Conservation (phyloP, 2,888 invertebrate genomes). For the Timema cristinae region DNA sequence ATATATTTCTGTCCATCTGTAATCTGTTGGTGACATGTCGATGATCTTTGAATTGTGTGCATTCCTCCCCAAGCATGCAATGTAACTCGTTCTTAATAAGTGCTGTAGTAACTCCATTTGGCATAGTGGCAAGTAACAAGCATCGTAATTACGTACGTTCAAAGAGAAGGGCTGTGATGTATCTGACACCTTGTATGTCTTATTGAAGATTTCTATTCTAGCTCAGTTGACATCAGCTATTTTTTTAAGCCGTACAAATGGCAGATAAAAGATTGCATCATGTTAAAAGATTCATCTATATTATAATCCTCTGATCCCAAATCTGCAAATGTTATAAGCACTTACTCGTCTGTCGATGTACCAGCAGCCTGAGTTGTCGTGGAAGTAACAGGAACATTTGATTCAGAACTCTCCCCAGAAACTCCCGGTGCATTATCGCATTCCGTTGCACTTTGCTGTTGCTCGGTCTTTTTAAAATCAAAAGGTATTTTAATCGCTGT, state of each 20-base stretch:
- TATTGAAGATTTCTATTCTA: constrained; percentile 32
- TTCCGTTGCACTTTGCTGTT: too few relatives aligned
- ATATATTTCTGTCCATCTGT: constrained; percentile 31
- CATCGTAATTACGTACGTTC: constrained; percentile 37
- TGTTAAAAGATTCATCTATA: constrained; percentile 28
- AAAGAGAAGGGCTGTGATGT: constrained; percentile 34
- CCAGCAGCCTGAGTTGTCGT: too few relatives aligned
- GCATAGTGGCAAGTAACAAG: constrained; percentile 29
- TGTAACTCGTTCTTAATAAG: constrained; percentile 34
- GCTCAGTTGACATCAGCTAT: constrained; percentile 33
- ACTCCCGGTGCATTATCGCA: too few relatives aligned
- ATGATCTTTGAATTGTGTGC: constrained; percentile 33
- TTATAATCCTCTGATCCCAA: too few relatives aligned
- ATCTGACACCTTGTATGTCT: constrained; percentile 38
- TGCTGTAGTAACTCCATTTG: constrained; percentile 37
- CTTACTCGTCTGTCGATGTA: too few relatives aligned
- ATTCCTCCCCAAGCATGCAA: constrained; percentile 35
- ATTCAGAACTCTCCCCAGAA: too few relatives aligned
- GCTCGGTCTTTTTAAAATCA: too few relatives aligned
- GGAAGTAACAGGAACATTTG: too few relatives aligned
- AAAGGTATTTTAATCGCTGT: too few relatives aligned
- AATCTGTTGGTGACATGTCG: constrained; percentile 34
- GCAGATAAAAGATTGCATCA: constrained; percentile 33
- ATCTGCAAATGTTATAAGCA: too few relatives aligned
- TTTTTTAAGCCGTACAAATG: constrained; percentile 36